These are phyloP conservation scores for Luscinia luscinia DNA, from an alignment of 2,797 vertebrate species.

Conservation along the genomic window DNA sequence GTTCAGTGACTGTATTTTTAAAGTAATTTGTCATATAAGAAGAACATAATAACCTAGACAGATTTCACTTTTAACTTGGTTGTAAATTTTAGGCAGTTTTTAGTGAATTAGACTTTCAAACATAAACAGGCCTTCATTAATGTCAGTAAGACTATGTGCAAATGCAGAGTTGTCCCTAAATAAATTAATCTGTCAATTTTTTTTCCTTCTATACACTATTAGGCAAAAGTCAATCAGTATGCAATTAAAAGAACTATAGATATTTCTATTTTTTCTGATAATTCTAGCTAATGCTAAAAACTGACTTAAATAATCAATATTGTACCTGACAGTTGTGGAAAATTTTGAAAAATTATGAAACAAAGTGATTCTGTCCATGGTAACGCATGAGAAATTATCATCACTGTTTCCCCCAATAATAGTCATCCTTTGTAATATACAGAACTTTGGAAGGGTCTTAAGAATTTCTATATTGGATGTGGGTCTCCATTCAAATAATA, in stretches of 20 bases:
- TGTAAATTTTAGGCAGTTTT: background rate
- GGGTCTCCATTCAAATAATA: background rate
- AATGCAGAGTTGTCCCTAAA: background rate
- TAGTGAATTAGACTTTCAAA: background rate
- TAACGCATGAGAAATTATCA: background rate
- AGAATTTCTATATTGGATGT: background rate
- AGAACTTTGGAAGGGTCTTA: conserved; percentile 1
- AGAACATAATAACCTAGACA: background rate
- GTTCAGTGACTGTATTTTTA: background rate
- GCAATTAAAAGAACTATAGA: background rate
- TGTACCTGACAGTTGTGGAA: background rate
- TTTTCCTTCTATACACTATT: background rate
- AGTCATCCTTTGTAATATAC: background rate
- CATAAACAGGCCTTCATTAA: background rate
- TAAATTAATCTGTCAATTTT: background rate
- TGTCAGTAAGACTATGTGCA: background rate
- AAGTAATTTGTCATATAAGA: background rate
- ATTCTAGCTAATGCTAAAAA: background rate
- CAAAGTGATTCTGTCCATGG: background rate
- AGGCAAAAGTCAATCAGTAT: background rate
- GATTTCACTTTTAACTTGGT: background rate
- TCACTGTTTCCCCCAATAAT: background rate
- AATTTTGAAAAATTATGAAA: background rate
- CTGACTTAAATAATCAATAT: background rate
- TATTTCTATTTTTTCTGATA: background rate